These are phyloP conservation scores for Acrocephalus kingi DNA, from an alignment of 2,113 vertebrate species.

Conservation along the genomic window DNA sequence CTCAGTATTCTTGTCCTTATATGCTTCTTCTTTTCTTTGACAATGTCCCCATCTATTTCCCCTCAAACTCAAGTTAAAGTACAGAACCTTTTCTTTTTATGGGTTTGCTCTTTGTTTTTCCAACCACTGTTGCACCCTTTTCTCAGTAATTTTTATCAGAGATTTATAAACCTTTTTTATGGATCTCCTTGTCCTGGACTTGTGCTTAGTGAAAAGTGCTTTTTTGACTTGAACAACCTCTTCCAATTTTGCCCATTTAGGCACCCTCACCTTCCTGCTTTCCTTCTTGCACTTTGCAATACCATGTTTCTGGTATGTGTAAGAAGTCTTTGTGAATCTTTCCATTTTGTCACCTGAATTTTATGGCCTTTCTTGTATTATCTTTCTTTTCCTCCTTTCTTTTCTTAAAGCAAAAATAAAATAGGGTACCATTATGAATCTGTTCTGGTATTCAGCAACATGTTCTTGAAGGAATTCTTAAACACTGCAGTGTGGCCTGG, in stretches of 20 bases:
- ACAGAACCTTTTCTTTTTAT: neutral
- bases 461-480: neutral
- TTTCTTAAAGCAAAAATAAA: neutral
- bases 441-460: neutral
- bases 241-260: neutral
- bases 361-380: neutral
- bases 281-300: neutral
- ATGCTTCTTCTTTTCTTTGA: neutral
- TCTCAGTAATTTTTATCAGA: neutral
- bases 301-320: neutral
- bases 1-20: neutral
- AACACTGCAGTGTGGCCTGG: neutral
- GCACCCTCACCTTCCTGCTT: neutral
- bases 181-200: neutral
- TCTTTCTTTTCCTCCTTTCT: neutral
- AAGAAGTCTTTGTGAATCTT: neutral
- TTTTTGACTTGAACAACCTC: neutral
- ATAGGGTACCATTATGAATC: neutral
- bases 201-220: neutral
- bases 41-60: neutral
- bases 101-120: neutral
- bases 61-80: neutral
- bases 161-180: neutral
- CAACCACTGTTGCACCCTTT: neutral
- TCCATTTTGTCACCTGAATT: neutral